Evolutionary conservation across 2,888 invertebrate genomes (phyloP), one percentile per base, ranked within the genome.

Genomic region (Neuroscelio doddi): DNA sequence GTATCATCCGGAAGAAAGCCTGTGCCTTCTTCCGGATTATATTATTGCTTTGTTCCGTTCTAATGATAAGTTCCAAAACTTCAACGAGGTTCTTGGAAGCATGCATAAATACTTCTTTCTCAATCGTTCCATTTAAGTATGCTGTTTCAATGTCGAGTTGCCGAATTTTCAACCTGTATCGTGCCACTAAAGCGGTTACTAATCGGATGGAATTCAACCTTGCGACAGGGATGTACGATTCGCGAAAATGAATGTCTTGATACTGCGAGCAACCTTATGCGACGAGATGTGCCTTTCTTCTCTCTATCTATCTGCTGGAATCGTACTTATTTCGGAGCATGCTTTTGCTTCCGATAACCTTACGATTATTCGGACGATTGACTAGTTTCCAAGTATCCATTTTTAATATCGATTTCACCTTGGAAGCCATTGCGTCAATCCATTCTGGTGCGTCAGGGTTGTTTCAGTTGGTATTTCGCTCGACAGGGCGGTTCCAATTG

Each of bases 211-310:
- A 42, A 2, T 12, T 34, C 9, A 56, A 41, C 12, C 56, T 10
- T 17, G 56, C 56, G 5, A 56, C 42, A 1, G 56, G 49, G 17
- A 34, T 26, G 16, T 30, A 56, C 5, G 49, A 30, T 17, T 56
- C 49, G 2, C 2, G 9, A 17, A 56, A 56, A 15, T 56, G 49
- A 8, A 49, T 17, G 5, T 49, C 56, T 8, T 32, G 49, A 9
- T 17, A 34, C n/a, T 56, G 49, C 8, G 56, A 32, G 9, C 41
- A 56, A 15, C 56, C 41, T n/a, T 42, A 30, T 8, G 56, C 47
- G 15, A 57, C 57, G 14, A 57, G 16, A 17, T 49, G 30, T 3
- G 57, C 57, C 21, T 57, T 57, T 27, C 42, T 9, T n/a, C 56
- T 41, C 8, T 49, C 49, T 5, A 56, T 16, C 8, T 17, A 15